A percentile compares a stretch with the other conserved stretches of the same genome.
phyloP scores from a whole-genome alignment of 2,888 invertebrate species.

The Agrochola lychnidis region DNA sequence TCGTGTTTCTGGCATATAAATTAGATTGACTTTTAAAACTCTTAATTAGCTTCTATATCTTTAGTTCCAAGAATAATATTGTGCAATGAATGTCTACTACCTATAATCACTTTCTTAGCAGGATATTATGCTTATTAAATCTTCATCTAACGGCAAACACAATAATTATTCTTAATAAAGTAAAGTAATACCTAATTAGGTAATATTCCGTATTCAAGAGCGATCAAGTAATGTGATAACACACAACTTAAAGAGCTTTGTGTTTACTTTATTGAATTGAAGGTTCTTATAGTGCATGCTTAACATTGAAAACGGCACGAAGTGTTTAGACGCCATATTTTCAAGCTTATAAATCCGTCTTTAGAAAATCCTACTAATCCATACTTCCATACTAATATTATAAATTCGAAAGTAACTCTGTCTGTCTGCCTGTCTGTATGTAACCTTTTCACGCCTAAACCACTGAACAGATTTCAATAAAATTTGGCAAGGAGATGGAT shows the following conservation, averaged over 20 bases:
- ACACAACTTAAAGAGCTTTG: slow-evolving; percentile 34
- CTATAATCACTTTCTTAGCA: not conserved
- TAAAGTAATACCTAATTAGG: slow-evolving; percentile 1
- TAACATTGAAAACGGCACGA: slow-evolving; percentile 52
- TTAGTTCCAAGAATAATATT: slow-evolving; percentile 4
- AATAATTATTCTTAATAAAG: not conserved
- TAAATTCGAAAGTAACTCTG: no score
- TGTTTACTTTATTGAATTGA: slow-evolving; percentile 47
- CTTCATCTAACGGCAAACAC: not conserved
- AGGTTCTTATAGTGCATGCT: slow-evolving; percentile 36
- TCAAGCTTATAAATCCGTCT: not conserved
- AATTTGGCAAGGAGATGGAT: no score
- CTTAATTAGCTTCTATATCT: not conserved
- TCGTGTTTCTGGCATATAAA: not conserved
- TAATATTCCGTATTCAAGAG: slow-evolving; percentile 36
- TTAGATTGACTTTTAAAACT: not conserved
- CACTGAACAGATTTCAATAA: no score
- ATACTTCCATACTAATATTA: no score
- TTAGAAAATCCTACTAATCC: not conserved
- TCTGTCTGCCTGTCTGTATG: no score
- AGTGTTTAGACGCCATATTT: slow-evolving; percentile 11
- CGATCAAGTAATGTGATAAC: slow-evolving; percentile 42
- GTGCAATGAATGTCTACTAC: not conserved
- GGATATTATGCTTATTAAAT: not conserved
- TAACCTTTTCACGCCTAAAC: no score